Conservation (phyloP, 2,888 invertebrate genomes). For the Allygus modestus region DNA sequence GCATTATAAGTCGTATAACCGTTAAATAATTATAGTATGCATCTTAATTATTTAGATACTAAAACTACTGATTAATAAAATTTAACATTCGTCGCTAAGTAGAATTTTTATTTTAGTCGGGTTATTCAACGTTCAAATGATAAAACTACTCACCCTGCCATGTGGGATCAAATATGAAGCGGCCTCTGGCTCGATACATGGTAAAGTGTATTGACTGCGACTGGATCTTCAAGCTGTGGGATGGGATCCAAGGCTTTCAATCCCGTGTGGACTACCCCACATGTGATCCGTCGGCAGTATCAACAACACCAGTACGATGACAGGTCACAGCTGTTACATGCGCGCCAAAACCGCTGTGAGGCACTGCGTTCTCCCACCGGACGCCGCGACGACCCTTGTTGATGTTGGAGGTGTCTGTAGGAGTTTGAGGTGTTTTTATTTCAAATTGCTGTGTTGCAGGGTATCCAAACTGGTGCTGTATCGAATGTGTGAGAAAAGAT, state of each 20-base stretch:
- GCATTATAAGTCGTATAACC: too few species aligned
- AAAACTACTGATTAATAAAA: too few species aligned
- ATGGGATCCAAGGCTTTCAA: neutral
- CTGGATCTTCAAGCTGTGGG: neutral
- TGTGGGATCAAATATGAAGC: neutral
- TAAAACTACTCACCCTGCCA: neutral
- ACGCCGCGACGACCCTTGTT: neutral
- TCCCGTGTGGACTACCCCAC: neutral
- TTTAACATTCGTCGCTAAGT: too few species aligned
- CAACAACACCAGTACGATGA: neutral
- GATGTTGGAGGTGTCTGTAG: too few species aligned
- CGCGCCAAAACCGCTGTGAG: neutral
- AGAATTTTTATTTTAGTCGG: too few species aligned
- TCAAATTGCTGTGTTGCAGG: too few species aligned
- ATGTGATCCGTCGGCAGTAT: neutral
- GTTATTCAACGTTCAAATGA: too few species aligned
- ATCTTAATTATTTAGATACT: too few species aligned
- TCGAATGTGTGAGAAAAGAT: too few species aligned
- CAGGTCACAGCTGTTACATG: neutral
- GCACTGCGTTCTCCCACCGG: neutral
- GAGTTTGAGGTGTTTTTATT: too few species aligned
- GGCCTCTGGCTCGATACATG: neutral
- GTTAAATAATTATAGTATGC: too few species aligned
- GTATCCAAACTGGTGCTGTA: too few species aligned
- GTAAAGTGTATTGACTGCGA: neutral